phyloP scores from a whole-genome alignment of 1,140 invertebrate genomes.

The Dendroctonus valens region DNA sequence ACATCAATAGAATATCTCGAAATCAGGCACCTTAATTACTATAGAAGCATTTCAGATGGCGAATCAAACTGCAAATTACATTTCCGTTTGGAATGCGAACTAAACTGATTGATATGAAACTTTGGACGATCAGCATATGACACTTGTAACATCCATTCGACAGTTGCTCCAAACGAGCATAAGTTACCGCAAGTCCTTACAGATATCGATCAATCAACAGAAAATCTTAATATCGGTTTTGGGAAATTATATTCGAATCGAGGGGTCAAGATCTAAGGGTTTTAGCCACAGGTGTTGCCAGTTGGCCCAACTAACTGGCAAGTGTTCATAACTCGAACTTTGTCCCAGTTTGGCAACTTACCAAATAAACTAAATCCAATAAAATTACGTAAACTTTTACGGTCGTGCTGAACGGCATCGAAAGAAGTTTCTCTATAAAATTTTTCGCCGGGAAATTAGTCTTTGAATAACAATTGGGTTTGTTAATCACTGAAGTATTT shows the following conservation, averaged over 20 bases:
- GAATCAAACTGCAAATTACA: too few species aligned
- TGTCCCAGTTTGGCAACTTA: constrained; percentile 5
- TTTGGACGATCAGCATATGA: background rate
- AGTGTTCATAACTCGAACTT: constrained; percentile 10
- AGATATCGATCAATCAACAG: constrained; percentile 1
- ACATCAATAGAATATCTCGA: too few species aligned
- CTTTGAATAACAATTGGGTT: too few species aligned
- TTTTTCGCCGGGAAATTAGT: too few species aligned
- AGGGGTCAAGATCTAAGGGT: constrained; percentile 9
- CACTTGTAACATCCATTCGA: background rate
- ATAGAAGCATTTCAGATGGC: too few species aligned
- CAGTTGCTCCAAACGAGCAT: background rate
- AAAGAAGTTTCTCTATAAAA: background rate
- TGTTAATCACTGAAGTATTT: too few species aligned
- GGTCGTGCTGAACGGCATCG: background rate
- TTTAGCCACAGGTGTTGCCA: constrained; percentile 22
- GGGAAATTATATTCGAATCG: constrained; percentile 14
- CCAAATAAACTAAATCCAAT: constrained; percentile 1
- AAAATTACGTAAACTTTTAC: constrained; percentile 11
- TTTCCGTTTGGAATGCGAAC: background rate
- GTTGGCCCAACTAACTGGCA: constrained; percentile 11
- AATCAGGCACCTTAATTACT: too few species aligned
- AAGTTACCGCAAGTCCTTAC: constrained; percentile 6
- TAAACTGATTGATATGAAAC: constrained; percentile 1
- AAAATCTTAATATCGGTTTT: constrained; percentile 14